Percentiles rank a stretch among this genome's conserved stretches.
Evolutionary conservation across 1,140 invertebrate species (phyloP).

Genomic region (Drosophila tristis): DNA sequence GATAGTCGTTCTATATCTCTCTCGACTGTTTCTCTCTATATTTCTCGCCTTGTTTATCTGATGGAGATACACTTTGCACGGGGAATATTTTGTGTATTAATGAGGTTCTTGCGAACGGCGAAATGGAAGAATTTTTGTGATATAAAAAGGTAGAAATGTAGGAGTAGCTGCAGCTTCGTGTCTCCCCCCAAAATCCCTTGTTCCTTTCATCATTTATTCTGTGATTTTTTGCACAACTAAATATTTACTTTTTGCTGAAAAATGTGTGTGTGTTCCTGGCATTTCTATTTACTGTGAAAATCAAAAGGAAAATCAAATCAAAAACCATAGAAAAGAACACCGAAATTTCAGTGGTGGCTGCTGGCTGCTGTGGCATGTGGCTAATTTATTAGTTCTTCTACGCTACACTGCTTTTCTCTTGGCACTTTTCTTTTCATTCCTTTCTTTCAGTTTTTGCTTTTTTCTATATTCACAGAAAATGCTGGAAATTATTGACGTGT

Average conservation of each 20-base stretch:
- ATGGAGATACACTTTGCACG: too few relatives aligned
- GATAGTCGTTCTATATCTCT: conserved; percentile 26
- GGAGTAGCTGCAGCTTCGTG: too few relatives aligned
- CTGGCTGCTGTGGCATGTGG: conserved; percentile 37
- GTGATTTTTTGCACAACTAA: conserved; percentile 39
- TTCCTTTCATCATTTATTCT: conserved; percentile 7
- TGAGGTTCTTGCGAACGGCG: too few relatives aligned
- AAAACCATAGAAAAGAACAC: conserved; percentile 6
- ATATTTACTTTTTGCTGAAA: conserved; percentile 60
- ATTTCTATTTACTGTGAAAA: conserved; percentile 43
- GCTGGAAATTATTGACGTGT: conserved; percentile 50
- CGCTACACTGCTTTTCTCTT: not conserved
- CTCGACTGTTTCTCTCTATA: not conserved
- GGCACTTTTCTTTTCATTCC: too few relatives aligned
- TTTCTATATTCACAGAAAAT: conserved; percentile 60
- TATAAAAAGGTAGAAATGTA: too few relatives aligned
- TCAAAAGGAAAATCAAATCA: conserved; percentile 9
- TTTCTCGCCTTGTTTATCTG: conserved; percentile 18
- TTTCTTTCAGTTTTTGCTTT: conserved; percentile 4
- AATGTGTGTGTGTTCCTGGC: conserved; percentile 11
- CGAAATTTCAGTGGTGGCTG: not conserved
- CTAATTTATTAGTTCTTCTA: conserved; percentile 68
- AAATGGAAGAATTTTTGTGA: too few relatives aligned
- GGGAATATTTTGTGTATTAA: too few relatives aligned
- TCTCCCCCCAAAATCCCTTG: too few relatives aligned